Evolutionary conservation across 2,113 vertebrate genomes (phyloP).

Genomic region (Carlito syrichta): DNA sequence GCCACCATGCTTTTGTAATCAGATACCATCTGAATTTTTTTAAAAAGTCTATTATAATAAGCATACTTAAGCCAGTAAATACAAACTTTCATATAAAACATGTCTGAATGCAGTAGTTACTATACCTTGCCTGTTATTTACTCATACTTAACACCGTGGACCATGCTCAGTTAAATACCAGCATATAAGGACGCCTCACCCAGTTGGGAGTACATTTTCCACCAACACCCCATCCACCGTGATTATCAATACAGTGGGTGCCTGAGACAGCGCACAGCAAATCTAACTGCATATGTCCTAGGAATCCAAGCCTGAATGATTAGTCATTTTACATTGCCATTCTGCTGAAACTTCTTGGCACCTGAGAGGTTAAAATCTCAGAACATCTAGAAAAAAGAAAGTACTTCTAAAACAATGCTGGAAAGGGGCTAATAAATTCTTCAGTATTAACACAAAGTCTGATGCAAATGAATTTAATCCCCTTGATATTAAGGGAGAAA

Average conservation of each 20-base stretch:
- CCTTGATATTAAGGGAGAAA: slow-evolving; percentile 21
- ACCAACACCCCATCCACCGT: background rate
- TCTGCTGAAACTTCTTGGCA: slow-evolving; percentile 51
- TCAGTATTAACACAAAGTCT: slow-evolving; percentile 12
- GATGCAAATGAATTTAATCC: slow-evolving; percentile 42
- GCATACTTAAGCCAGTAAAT: background rate
- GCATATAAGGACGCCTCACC: background rate
- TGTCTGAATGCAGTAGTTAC: background rate
- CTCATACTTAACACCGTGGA: background rate
- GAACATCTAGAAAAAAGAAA: slow-evolving; percentile 42
- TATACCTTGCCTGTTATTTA: slow-evolving; percentile 21
- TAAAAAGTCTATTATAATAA: background rate
- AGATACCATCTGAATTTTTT: background rate
- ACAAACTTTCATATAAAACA: background rate
- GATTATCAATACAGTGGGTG: slow-evolving; percentile 45
- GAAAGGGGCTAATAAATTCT: background rate
- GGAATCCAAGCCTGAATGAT: background rate
- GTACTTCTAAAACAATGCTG: slow-evolving; percentile 21
- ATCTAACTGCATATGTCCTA: background rate
- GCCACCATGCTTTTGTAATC: slow-evolving; percentile 11
- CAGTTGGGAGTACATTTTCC: slow-evolving; percentile 30
- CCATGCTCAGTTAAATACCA: background rate
- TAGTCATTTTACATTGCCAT: background rate
- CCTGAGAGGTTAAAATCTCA: slow-evolving; percentile 11
- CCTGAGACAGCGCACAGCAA: slow-evolving; percentile 73